Evolutionary conservation across 2,113 vertebrate genomes (phyloP).

Genomic region (Asarcornis scutulata): DNA sequence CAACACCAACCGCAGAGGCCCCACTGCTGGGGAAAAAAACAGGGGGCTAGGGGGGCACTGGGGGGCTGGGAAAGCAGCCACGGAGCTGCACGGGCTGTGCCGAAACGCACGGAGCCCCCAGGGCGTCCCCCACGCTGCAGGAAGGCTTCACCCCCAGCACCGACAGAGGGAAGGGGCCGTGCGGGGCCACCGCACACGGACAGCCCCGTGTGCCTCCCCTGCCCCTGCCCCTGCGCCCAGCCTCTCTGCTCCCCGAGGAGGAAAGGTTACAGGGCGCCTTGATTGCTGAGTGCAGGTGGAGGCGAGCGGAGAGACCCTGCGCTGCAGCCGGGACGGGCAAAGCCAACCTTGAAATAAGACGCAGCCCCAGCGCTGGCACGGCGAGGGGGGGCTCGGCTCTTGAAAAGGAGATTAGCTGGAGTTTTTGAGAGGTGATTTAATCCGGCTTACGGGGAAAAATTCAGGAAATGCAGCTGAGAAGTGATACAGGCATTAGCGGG

Average conservation of each 20-base stretch:
- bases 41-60: too few species aligned
- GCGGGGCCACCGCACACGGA: accelerated
- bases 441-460: background rate
- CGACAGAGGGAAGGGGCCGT: accelerated
- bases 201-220: background rate
- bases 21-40: background rate
- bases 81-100: too few species aligned
- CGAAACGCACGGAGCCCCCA: background rate
- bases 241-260: background rate
- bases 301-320: background rate
- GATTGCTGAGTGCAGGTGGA: slow-evolving; percentile 70
- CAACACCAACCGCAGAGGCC: background rate
- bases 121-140: too few species aligned
- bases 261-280: background rate
- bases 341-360: slow-evolving; percentile 58
- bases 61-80: background rate
- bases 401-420: background rate
- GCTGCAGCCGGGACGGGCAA: background rate
- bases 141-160: background rate
- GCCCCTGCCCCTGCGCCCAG: background rate
- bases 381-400: background rate
- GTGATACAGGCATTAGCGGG: background rate
- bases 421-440: slow-evolving; percentile 47
- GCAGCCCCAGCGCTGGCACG: background rate
- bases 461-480: background rate